These are phyloP conservation scores for Osmerus mordax DNA, from an alignment of 2,113 vertebrate species.

Conservation along the genomic window DNA sequence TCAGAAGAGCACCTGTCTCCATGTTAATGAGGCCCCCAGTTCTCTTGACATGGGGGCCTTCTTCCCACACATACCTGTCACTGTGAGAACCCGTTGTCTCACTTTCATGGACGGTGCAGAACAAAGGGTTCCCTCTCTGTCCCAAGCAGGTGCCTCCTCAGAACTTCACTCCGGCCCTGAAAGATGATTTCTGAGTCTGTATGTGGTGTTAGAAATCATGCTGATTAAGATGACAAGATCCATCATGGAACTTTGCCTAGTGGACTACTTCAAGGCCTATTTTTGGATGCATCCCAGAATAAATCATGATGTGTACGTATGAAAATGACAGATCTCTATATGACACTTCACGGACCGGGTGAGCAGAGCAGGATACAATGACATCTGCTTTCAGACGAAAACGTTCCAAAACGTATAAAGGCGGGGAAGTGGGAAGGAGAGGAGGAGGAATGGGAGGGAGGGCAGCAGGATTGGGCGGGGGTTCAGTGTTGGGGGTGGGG, in stretches of 20 bases:
- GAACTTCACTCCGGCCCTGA: constrained; percentile 9
- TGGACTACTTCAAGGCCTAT: too few relatives aligned
- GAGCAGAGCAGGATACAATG: constrained; percentile 35
- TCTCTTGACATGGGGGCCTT: constrained; percentile 61
- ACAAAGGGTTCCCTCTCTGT: constrained; percentile 56
- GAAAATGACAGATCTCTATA: not conserved
- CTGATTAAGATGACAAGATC: not conserved
- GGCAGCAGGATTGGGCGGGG: constrained; percentile 18
- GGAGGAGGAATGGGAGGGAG: constrained; percentile 14
- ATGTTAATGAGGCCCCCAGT: constrained; percentile 80
- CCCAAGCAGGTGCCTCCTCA: constrained; percentile 30
- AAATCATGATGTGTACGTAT: too few relatives aligned
- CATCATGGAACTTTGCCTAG: too few relatives aligned
- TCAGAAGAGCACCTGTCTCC: constrained; percentile 84
- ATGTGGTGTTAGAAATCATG: not conserved
- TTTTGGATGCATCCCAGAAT: too few relatives aligned
- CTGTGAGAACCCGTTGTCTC: constrained; percentile 52
- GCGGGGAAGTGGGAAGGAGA: not conserved
- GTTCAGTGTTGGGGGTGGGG: constrained; percentile 9
- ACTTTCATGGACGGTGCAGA: constrained; percentile 75
- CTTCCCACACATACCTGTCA: constrained; percentile 73
- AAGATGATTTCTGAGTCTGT: constrained; percentile 12
- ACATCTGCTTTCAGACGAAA: constrained; percentile 47
- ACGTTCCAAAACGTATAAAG: constrained; percentile 28
- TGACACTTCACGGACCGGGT: constrained; percentile 7